Percentiles rank a stretch among this genome's conserved stretches.
Conservation (phyloP, 2,113 vertebrate genomes). For the Marmota flaviventris region DNA sequence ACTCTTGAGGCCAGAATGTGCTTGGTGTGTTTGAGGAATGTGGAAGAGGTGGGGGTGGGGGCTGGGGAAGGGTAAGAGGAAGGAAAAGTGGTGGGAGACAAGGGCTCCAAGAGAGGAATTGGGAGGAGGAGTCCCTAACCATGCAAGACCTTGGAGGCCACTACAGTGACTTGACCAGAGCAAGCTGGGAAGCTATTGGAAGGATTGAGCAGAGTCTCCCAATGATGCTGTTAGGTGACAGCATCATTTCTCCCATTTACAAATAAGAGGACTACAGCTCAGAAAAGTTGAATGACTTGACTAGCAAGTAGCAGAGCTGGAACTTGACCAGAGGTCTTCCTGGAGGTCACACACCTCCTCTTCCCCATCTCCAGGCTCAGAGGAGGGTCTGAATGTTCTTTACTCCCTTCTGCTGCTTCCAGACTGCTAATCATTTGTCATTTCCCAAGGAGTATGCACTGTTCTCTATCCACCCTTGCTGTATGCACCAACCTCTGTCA, state of each 20-base stretch:
- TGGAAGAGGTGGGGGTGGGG: not conserved
- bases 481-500: not conserved
- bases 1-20: not conserved
- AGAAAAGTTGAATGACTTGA: constrained; percentile 13
- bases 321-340: not conserved
- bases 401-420: constrained; percentile 20
- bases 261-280: not conserved
- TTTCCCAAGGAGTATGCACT: not conserved
- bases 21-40: not conserved
- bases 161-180: not conserved
- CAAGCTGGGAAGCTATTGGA: not conserved
- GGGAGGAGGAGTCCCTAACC: not conserved
- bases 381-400: not conserved
- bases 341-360: not conserved
- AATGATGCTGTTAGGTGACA: not conserved
- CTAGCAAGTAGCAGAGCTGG: not conserved
- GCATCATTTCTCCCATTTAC: not conserved
- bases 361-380: not conserved
- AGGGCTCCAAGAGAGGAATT: not conserved
- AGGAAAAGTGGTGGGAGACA: not conserved
- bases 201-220: not conserved
- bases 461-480: not conserved
- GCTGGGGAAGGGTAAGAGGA: not conserved
- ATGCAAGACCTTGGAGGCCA: not conserved
- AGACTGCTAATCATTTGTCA: not conserved